phyloP scores from a whole-genome alignment of 2,888 invertebrate genomes.

The Andricus quercusramuli region DNA sequence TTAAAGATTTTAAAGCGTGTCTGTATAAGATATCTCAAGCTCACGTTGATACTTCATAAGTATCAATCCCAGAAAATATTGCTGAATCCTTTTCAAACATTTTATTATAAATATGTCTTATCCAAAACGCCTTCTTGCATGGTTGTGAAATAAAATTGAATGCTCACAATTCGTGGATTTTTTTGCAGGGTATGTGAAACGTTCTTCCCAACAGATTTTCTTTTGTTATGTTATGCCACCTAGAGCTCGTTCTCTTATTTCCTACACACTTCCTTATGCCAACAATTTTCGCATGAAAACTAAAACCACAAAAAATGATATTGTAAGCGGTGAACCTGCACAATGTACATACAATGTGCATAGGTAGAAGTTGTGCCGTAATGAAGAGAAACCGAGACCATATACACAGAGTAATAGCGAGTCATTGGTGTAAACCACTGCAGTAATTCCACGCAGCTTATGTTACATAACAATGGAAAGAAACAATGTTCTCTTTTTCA shows the following conservation, averaged over 20 bases:
- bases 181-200: neutral
- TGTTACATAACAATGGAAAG: conserved; percentile 58
- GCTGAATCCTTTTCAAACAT: no score
- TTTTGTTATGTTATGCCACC: neutral
- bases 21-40: neutral
- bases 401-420: conserved; percentile 38
- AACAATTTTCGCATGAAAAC: conserved; percentile 12
- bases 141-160: neutral
- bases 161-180: neutral
- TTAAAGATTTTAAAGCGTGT: no score
- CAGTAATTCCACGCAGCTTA: conserved; percentile 58
- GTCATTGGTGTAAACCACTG: conserved; percentile 56
- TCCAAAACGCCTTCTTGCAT: neutral
- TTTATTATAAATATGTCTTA: neutral
- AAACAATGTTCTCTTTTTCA: conserved; percentile 51
- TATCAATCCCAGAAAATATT: no score
- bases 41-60: neutral
- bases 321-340: conserved; percentile 44
- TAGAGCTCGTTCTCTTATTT: neutral
- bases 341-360: conserved; percentile 37
- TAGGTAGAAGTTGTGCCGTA: neutral
- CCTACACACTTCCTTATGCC: neutral
- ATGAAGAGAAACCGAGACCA: conserved; percentile 39
- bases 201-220: neutral
- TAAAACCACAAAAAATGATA: conserved; percentile 26